phyloP scores from a whole-genome alignment of 2,888 invertebrate genomes.

The Drosophila rellima region DNA sequence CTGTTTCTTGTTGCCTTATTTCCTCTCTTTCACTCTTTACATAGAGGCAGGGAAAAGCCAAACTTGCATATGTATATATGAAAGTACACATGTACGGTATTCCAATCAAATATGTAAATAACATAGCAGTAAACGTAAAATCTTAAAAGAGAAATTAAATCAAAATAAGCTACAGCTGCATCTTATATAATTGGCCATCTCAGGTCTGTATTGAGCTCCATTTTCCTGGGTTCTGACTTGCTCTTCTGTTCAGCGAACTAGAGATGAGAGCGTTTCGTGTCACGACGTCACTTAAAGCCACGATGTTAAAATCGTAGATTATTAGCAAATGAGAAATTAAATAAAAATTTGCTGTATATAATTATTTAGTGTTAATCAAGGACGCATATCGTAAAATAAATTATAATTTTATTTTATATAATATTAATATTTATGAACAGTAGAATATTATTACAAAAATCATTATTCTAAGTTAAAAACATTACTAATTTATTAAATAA shows the following conservation, averaged over 20 bases:
- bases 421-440: too few relatives aligned
- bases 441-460: too few relatives aligned
- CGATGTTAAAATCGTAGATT: not conserved
- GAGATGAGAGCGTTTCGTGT: not conserved
- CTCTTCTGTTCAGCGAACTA: conserved; percentile 12
- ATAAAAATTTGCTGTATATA: not conserved
- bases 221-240: not conserved
- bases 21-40: not conserved
- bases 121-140: conserved; percentile 36
- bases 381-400: too few relatives aligned
- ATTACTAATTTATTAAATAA: not conserved
- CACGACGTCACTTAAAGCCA: not conserved
- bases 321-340: too few relatives aligned
- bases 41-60: conserved; percentile 22
- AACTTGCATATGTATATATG: conserved; percentile 4
- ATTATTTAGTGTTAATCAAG: not conserved
- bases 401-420: too few relatives aligned
- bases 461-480: not conserved
- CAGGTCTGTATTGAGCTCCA: conserved; percentile 16
- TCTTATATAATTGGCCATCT: conserved; percentile 66
- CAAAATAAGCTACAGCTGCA: conserved; percentile 69
- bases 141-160: conserved; percentile 75
- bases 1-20: not conserved
- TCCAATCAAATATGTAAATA: conserved; percentile 79
- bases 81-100: conserved; percentile 34